Evolutionary conservation across 2,888 invertebrate species (phyloP).

Genomic region (Cyclophora albipunctata): DNA sequence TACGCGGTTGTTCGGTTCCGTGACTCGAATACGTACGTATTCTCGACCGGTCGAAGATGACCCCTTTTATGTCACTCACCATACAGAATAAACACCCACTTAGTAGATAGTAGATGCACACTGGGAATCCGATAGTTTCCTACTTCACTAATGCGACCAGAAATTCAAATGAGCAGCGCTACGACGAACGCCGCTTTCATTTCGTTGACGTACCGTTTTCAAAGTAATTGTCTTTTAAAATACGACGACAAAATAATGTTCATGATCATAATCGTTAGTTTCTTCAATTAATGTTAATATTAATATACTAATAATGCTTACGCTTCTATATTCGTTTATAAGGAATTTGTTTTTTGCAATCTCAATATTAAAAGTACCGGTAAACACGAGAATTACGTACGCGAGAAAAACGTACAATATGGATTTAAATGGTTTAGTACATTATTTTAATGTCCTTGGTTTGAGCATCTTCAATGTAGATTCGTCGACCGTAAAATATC

Average conservation of each 20-base stretch:
- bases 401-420: conserved; percentile 28
- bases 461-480: conserved; percentile 46
- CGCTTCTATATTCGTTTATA: too few relatives aligned
- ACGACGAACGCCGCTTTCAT: conserved; percentile 2
- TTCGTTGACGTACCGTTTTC: too few relatives aligned
- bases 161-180: conserved; percentile 40
- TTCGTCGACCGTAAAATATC: conserved; percentile 49
- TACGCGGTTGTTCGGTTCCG: conserved; percentile 29
- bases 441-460: conserved; percentile 44
- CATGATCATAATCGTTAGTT: conserved; percentile 1
- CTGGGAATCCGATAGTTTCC: conserved; percentile 36
- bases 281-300: conserved; percentile 3
- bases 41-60: conserved; percentile 53
- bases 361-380: too few relatives aligned
- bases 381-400: background rate
- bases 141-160: conserved; percentile 33
- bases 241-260: background rate
- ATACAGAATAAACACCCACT: conserved; percentile 33
- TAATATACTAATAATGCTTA: background rate
- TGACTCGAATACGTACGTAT: conserved; percentile 52
- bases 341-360: too few relatives aligned
- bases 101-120: conserved; percentile 17
- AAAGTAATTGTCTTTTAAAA: too few relatives aligned
- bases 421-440: conserved; percentile 32
- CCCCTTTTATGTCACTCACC: conserved; percentile 40